A percentile compares a stretch with the other conserved stretches of the same genome.
Evolutionary conservation across 2,113 vertebrate genomes (phyloP).

Genomic region (Natator depressus): DNA sequence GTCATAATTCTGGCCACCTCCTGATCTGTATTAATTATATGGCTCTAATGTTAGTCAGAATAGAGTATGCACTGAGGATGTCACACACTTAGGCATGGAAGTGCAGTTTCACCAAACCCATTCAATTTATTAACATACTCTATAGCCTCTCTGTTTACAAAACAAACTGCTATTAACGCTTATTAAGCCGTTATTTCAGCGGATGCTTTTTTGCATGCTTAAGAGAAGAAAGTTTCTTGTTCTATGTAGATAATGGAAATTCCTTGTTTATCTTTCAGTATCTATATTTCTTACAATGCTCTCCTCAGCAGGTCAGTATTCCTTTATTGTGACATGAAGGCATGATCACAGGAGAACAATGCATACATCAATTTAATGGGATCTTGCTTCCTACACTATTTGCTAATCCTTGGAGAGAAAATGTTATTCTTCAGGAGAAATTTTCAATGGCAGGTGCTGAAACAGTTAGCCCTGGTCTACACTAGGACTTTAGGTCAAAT

Average conservation of each 20-base stretch:
- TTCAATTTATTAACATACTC: constrained; percentile 32
- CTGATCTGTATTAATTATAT: constrained; percentile 63
- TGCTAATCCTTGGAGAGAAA: not conserved
- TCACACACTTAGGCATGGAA: constrained; percentile 45
- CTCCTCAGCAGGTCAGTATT: not conserved
- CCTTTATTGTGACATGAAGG: not conserved
- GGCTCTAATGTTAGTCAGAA: constrained; percentile 51
- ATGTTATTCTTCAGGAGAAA: not conserved
- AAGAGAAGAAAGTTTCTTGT: not conserved
- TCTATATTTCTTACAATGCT: not conserved
- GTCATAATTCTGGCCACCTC: constrained; percentile 58
- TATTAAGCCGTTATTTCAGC: not conserved
- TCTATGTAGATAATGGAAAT: not conserved
- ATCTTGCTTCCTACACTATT: not conserved
- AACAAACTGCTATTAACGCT: not conserved
- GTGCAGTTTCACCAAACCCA: constrained; percentile 13
- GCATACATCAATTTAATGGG: not conserved
- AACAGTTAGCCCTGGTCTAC: not conserved
- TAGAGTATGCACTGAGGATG: not conserved
- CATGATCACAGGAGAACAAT: not conserved
- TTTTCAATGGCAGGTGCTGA: not conserved
- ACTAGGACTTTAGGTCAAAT: no score
- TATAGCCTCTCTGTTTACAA: not conserved
- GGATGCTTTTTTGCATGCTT: not conserved
- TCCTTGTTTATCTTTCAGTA: not conserved